Evolutionary conservation across 2,113 vertebrate species (phyloP), one percentile per base, ranked within the genome.

Genomic region (Ctenodactylus gundi): DNA sequence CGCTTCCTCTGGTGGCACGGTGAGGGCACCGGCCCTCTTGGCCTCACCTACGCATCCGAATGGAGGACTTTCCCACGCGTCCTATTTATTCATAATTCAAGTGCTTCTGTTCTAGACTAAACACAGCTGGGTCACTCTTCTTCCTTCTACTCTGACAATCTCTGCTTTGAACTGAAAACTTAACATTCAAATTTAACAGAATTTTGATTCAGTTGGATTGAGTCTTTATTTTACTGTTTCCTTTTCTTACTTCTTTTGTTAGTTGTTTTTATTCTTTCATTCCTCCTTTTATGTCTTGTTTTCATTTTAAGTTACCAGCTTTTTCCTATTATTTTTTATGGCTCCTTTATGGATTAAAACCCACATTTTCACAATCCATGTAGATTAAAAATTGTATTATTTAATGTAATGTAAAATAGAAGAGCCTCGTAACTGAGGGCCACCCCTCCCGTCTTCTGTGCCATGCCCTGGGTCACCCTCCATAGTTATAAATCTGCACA

Each of bases 381-480:
- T 18, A 23, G 73, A 57, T 34, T 36, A 36, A 20, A 60, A 65
- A 11, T 72, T n/a, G 15, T 46, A n/a, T 20, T 4, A 7, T 21
- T 65, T n/a, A n/a, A 51, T 4, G 29, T 46, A 8, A 0, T 6
- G 14, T 60, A 23, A 51, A 78, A 27, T 13, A 8, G 44, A 44
- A 31, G 27, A 31, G 14, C 0, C 34, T 18, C 3, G 14, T 13
- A 3, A 20, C 13, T 4, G 31, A 21, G 49, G n/a, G 2, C 36
- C 6, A 3, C 17, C 18, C 21, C 12, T n/a, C 7, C 25, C 53
- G 6, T 17, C 68, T 51, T 18, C 51, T 17, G 27, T 2, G 6
- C 15, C 20, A 3, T 6, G 0, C 25, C 5, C 0, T 1, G 1
- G 10, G 2, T 18, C 17, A 31, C 73, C 34, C 25, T 0, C 34